These are phyloP conservation scores for Rattus rattus DNA, from an alignment of 2,113 vertebrate genomes.

Conservation along the genomic window DNA sequence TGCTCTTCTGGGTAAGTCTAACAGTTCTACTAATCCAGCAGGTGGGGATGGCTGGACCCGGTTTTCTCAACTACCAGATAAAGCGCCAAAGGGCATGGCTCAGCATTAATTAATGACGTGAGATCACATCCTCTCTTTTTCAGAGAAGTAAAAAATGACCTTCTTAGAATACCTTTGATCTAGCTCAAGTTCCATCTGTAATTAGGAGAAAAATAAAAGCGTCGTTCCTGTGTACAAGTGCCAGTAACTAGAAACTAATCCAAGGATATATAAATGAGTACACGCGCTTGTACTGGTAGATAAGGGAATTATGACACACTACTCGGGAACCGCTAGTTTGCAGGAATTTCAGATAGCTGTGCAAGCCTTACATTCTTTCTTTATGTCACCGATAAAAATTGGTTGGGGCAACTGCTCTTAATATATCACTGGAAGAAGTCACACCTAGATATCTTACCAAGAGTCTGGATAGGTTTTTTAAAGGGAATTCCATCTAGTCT, in stretches of 20 bases:
- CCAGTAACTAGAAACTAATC: conserved; percentile 71
- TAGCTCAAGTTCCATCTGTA: background rate
- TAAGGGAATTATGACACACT: conserved; percentile 14
- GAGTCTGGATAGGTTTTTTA: conserved; percentile 39
- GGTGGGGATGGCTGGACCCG: conserved; percentile 76
- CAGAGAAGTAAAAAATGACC: conserved; percentile 41
- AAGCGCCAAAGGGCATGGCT: conserved; percentile 61
- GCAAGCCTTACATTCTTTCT: conserved; percentile 48
- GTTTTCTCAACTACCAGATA: conserved; percentile 29
- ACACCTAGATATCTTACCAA: background rate
- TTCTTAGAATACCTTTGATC: conserved; percentile 75
- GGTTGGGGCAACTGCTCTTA: background rate
- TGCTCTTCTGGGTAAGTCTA: conserved; percentile 97
- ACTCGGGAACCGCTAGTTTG: conserved; percentile 12
- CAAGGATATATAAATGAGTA: conserved; percentile 77
- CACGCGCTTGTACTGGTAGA: conserved; percentile 58
- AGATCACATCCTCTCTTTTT: conserved; percentile 49
- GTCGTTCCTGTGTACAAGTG: background rate
- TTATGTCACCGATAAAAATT: background rate
- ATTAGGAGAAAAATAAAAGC: background rate
- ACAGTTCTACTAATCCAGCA: conserved; percentile 62
- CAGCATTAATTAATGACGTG: conserved; percentile 65
- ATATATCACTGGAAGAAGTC: conserved; percentile 19
- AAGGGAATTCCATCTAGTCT: background rate
- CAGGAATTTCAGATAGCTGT: conserved; percentile 64